These are phyloP conservation scores for Telmatherina bonti DNA, from an alignment of 2,797 vertebrate species.

Conservation along the genomic window DNA sequence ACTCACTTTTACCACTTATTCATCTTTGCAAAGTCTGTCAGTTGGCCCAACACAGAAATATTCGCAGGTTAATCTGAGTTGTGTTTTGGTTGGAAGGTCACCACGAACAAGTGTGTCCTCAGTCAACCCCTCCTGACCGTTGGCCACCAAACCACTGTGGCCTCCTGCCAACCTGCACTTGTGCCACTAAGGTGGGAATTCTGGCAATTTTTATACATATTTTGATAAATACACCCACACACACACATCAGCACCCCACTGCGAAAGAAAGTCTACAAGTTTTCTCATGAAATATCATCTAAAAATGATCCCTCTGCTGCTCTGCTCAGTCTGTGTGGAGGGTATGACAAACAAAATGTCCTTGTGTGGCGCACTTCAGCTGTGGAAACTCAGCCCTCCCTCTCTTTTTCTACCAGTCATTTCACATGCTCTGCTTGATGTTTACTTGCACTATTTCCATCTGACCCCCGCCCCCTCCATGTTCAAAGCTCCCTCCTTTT, in stretches of 20 bases:
- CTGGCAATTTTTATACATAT: background rate
- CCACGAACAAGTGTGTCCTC: conserved; percentile 41
- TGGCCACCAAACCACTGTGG: conserved; percentile 5
- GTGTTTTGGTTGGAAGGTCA: conserved; percentile 2
- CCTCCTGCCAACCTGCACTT: conserved; percentile 13
- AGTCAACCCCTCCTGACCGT: conserved; percentile 28
- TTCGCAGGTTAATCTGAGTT: background rate
- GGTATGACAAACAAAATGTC: background rate
- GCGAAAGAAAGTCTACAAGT: conserved; percentile 3
- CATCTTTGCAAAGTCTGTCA: background rate
- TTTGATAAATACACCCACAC: background rate
- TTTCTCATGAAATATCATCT: conserved; percentile 27
- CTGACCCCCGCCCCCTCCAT: background rate
- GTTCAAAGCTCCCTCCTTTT: conserved; percentile 20
- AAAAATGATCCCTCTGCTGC: too few relatives aligned
- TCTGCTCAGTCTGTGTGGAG: background rate
- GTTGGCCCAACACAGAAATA: background rate
- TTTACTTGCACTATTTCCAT: conserved; percentile 68
- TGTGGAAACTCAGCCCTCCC: conserved; percentile 18
- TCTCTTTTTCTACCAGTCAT: conserved; percentile 10
- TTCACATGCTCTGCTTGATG: conserved; percentile 61
- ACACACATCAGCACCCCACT: background rate
- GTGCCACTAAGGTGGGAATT: background rate
- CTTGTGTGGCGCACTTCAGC: background rate
- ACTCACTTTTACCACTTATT: background rate